Conservation (phyloP, 1,140 invertebrate species). For the Riptortus pedestris region DNA sequence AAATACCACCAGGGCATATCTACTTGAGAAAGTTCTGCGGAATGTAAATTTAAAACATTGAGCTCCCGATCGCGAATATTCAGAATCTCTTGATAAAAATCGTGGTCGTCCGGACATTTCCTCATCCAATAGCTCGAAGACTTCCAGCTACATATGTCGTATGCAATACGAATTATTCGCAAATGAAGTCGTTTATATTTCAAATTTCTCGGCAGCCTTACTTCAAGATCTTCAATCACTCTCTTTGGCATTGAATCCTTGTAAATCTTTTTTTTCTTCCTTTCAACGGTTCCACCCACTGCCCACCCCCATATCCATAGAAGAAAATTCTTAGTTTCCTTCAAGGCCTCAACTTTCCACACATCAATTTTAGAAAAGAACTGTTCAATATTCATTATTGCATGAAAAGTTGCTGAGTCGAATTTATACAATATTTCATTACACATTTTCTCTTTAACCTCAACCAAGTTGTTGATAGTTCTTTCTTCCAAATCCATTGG, state of each 20-base stretch:
- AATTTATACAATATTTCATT: not conserved
- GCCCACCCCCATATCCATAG: conserved; percentile 3
- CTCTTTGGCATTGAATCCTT: not conserved
- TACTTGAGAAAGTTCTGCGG: too few relatives aligned
- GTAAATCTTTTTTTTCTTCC: not conserved
- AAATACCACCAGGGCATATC: not conserved
- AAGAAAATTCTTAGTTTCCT: not conserved
- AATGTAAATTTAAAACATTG: too few relatives aligned
- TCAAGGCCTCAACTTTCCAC: not conserved
- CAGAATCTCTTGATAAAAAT: not conserved
- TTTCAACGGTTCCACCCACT: not conserved
- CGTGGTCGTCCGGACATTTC: not conserved
- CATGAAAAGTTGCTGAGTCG: not conserved
- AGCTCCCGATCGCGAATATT: too few relatives aligned
- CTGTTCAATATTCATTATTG: conserved; percentile 1
- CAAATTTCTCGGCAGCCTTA: not conserved
- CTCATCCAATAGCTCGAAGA: not conserved
- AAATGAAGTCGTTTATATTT: not conserved
- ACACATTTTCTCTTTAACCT: not conserved
- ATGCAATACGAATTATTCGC: not conserved
- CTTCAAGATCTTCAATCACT: not conserved
- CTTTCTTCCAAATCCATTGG: not conserved
- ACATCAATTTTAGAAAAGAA: not conserved
- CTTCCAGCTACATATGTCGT: not conserved
- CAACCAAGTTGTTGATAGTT: not conserved